A percentile compares a stretch with the other conserved stretches of the same genome.
phyloP scores from a whole-genome alignment of 2,888 invertebrate genomes.

The Acronicta alni region DNA sequence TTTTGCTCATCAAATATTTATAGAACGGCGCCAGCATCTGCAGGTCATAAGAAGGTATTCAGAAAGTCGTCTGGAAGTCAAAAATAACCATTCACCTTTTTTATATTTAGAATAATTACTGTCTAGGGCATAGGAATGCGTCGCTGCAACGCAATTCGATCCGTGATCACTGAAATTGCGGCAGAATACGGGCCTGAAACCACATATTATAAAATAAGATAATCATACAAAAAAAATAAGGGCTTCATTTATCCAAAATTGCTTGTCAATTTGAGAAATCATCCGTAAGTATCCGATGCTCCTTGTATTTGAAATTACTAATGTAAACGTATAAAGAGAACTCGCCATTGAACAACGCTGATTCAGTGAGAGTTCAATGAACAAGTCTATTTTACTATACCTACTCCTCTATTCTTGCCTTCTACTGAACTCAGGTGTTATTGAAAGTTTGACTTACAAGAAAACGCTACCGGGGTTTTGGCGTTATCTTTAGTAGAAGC shows the following conservation, averaged over 20 bases:
- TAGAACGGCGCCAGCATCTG: background rate
- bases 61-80: constrained; percentile 2
- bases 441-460: too few species aligned
- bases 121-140: too few species aligned
- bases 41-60: background rate
- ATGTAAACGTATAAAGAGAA: too few species aligned
- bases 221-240: background rate
- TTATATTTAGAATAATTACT: background rate
- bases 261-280: background rate
- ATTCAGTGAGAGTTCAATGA: background rate
- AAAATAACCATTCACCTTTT: background rate
- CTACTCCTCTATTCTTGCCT: background rate
- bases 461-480: too few species aligned
- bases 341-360: background rate
- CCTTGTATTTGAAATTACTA: background rate
- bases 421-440: background rate
- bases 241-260: background rate
- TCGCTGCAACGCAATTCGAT: too few species aligned
- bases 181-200: too few species aligned
- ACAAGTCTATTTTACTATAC: background rate
- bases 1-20: constrained; percentile 26
- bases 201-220: too few species aligned
- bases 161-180: too few species aligned
- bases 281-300: background rate
- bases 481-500: too few species aligned